Evolutionary conservation across 2,888 invertebrate genomes (phyloP), one percentile per base, ranked within the genome.

Genomic region (Drosophila greeni): DNA sequence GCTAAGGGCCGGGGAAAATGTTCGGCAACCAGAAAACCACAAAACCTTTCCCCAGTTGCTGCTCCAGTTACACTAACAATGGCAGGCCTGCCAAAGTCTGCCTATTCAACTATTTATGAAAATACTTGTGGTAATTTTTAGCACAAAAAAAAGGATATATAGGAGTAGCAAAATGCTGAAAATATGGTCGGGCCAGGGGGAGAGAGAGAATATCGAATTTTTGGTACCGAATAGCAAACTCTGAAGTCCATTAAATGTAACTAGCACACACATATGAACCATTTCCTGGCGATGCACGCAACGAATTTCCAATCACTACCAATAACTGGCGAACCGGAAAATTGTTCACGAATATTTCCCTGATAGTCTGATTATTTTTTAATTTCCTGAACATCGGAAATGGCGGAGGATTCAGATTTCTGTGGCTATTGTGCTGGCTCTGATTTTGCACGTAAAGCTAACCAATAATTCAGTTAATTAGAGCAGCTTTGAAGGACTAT

Each of bases 91-190:
- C 52, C 58, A 74, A 76, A 69, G 66, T 73, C 66, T 65, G 68
- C 72, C 74, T 78, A 73, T 76, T 76, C 72, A 83, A 78, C 70
- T 78, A 81, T 81, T 81, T 78, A 81, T 81, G 78, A 81, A 81
- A 82, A 82, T 81, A 76, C 73, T 76, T 76, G 81, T 53, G 81
- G 81, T 75, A 73, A 72, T 81, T 80, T 80, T 72, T 51, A 12
- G 52, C 29, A 36, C 40, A 40, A 59, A 57, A 48, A 56, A 56
- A 37, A 26, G 11, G 11, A 67, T 9, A 29, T 29, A 29, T 9
- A 29, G 71, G 67, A 37, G 60, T 57, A 72, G 51, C 29, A 18
- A 31, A 37, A 11, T 5, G 31, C 59, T 12, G 24, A 51, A 53
- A 59, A 56, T 49, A 53, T 14, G 47, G 9, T 24, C 20, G 40